Evolutionary conservation across 2,797 vertebrate genomes (phyloP), one percentile per base, ranked within the genome.

Genomic region (Ptychadena robeensis): DNA sequence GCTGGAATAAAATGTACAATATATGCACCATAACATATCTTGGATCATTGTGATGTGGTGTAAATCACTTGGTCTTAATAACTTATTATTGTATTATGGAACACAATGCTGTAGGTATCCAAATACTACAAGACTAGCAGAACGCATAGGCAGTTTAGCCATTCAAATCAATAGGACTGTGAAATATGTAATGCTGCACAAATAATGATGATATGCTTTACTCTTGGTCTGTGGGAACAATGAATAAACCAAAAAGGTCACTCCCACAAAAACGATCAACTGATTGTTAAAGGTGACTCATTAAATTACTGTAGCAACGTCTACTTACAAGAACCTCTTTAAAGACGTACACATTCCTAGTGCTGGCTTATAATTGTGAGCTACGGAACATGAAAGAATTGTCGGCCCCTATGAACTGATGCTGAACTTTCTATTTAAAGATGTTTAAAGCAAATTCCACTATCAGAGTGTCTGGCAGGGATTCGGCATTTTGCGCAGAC

Each of bases 381-480:
- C 71, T 75, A 38, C 80, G 59, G 72, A 75, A 74, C 40, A 37
- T 53, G 40, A 57, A 82, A 67, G 44, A 35, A 68, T 68, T 68
- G 31, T 75, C 53, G 44, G 31, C 80, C 48, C 44, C 48, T 61
- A 4, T 82, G 71, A 82, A 74, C 80, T 82, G 71, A 61, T 67
- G 71, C 44, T 82, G 80, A 82, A 82, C 80, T 74, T 82, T 82
- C 64, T 82, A 82, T 82, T 82, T 82, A 53, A 69, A 75, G 71
- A 57, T 68, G 63, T 73, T 82, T 68, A 57, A 74, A 59, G 80
- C 72, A 59, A 59, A 61, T 74, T 82, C 63, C 44, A 59, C 71
- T 37, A 38, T 66, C 71, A 30, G n/a, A 82, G 71, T 53, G 80
- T 74, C 72, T 74, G 80, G 40, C 80, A 82, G 80, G 22, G 34